Evolutionary conservation across 2,113 vertebrate genomes (phyloP).

Genomic region (Etheostoma spectabile): DNA sequence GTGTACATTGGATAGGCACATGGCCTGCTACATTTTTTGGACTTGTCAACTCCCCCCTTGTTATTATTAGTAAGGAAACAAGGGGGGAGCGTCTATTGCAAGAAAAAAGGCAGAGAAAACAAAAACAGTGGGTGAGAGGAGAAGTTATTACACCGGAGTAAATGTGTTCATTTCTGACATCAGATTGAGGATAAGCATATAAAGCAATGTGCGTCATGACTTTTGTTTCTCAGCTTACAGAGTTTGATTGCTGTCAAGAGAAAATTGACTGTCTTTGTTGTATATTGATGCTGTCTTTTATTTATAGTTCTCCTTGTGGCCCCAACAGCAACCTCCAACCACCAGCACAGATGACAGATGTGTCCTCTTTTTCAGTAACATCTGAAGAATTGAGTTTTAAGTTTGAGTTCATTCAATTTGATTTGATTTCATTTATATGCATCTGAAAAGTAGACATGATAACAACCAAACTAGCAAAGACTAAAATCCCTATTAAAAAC

Average conservation of each 20-base stretch:
- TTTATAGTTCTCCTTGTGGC: slow-evolving; percentile 39
- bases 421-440: not conserved
- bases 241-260: slow-evolving; percentile 14
- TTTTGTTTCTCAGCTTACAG: not conserved
- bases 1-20: too few relatives aligned
- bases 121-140: not conserved
- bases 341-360: slow-evolving; percentile 27
- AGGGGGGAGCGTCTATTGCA: not conserved
- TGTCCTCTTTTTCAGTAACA: slow-evolving; percentile 21
- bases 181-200: slow-evolving; percentile 1
- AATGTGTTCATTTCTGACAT: slow-evolving; percentile 12
- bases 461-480: not conserved
- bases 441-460: not conserved
- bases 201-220: not conserved
- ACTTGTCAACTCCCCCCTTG: slow-evolving; percentile 18
- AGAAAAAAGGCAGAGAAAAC: not conserved
- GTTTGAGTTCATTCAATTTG: slow-evolving; percentile 28
- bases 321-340: slow-evolving; percentile 31
- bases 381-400: slow-evolving; percentile 7
- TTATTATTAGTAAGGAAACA: slow-evolving; percentile 8
- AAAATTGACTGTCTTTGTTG: slow-evolving; percentile 39
- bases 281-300: slow-evolving; percentile 35
- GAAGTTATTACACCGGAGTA: not conserved
- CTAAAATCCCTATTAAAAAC: not conserved
- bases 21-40: slow-evolving; percentile 32